Percentiles rank a stretch among this genome's conserved stretches.
Evolutionary conservation across 2,888 invertebrate species (phyloP).

Genomic region (Poecilus cupreus): DNA sequence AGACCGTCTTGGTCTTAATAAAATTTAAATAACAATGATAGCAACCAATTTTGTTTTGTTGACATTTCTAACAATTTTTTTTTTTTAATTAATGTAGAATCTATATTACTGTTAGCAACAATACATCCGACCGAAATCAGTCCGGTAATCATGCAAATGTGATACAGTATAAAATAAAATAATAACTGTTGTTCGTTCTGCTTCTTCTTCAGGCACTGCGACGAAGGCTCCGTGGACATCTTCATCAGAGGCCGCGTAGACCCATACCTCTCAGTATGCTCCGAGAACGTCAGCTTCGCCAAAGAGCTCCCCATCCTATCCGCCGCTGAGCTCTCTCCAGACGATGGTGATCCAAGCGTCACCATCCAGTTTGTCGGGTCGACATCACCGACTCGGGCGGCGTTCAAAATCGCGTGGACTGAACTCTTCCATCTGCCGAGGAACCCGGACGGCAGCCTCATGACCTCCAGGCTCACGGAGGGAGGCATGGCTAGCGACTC

Average conservation of each 20-base stretch:
- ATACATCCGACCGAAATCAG: too few relatives aligned
- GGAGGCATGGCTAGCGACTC: slow-evolving; percentile 72
- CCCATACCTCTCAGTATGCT: slow-evolving; percentile 88
- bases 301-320: slow-evolving; percentile 87
- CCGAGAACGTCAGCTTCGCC: slow-evolving; percentile 88
- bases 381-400: slow-evolving; percentile 86
- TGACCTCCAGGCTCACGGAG: slow-evolving; percentile 85
- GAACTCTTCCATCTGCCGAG: slow-evolving; percentile 90
- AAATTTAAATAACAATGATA: too few relatives aligned
- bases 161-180: too few relatives aligned
- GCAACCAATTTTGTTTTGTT: too few relatives aligned
- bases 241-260: slow-evolving; percentile 77
- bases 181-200: too few relatives aligned
- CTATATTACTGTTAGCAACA: too few relatives aligned
- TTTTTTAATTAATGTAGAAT: too few relatives aligned
- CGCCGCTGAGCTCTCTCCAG: slow-evolving; percentile 84
- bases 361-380: slow-evolving; percentile 83
- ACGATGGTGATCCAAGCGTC: slow-evolving; percentile 76
- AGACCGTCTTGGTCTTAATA: too few relatives aligned
- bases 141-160: too few relatives aligned
- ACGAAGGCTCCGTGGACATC: slow-evolving; percentile 90
- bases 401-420: slow-evolving; percentile 93
- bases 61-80: too few relatives aligned
- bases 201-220: slow-evolving; percentile 75
- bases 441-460: slow-evolving; percentile 86